phyloP scores from a whole-genome alignment of 2,113 vertebrate genomes.

The Grus americana region DNA sequence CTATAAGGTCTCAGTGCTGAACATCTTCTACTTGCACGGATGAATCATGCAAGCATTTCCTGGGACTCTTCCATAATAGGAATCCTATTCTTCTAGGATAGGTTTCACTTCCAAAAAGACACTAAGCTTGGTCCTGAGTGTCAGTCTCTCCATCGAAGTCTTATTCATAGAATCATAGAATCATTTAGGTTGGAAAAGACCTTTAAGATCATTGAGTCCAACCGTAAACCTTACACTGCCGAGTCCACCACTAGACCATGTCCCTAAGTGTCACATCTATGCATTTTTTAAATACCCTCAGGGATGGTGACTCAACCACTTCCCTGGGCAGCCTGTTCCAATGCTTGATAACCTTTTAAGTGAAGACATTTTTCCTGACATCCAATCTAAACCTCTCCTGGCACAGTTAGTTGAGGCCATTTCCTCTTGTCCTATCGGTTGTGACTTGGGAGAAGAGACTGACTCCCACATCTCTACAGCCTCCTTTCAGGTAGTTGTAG shows the following conservation, averaged over 20 bases:
- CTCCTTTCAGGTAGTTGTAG: neutral
- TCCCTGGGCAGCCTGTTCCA: neutral
- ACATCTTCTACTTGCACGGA: neutral
- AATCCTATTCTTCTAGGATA: neutral
- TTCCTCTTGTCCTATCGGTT: neutral
- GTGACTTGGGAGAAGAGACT: neutral
- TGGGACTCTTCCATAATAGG: neutral
- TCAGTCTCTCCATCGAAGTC: neutral
- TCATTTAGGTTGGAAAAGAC: neutral
- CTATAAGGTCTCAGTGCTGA: neutral
- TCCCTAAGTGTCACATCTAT: neutral
- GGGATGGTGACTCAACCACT: neutral
- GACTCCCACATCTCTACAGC: fast-evolving
- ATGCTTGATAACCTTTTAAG: neutral
- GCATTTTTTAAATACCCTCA: neutral
- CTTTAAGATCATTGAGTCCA: neutral
- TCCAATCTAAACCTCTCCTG: neutral
- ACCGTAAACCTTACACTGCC: neutral
- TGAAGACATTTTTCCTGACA: neutral
- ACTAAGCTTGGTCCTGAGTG: neutral
- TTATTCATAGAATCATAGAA: neutral
- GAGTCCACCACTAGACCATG: neutral
- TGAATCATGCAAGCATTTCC: neutral
- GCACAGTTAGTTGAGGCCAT: neutral
- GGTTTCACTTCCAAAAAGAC: neutral